Base-by-base conservation (phyloP, 2,113 vertebrate species). In the Gorilla gorilla region DNA sequence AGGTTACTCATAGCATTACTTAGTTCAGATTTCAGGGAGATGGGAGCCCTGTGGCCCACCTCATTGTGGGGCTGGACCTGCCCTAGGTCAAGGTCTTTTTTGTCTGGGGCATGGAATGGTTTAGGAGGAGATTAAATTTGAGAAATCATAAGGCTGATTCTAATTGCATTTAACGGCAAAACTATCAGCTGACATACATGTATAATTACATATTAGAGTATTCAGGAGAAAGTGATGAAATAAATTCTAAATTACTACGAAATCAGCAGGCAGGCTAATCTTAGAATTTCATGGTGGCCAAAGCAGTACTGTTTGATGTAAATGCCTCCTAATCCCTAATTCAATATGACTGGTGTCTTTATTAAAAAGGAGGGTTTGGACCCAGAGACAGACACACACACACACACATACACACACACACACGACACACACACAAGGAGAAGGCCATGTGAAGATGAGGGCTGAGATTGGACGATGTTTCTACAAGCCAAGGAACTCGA, bases 81-180 rank as follows among this genome's bases (percentile, higher is more conserved):
- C 59, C 83, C 7, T 3, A 68, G 43, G 38, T 50, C 61, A 80
- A 35, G 25, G 79, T 57, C 52, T 66, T 70, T 64, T 68, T n/a
- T 35, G 4, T 68, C 22, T n/a, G 17, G 52, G 1, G 40, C 61
- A 35, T 38, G 10, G 17, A 68, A 22, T 48, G 70, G 10, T 64
- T 91, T 89, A 80, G 72, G 73, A 89, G 25, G n/a, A 20, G 12
- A 79, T 76, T 76, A 45, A 86, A 45, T 55, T 50, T 22, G 30
- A 84, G 43, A 80, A 94, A 61, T 80, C 25, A 4, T 25, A 76
- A 91, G 32, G 35, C 84, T 82, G 20, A 25, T 89, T 91, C 85
- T 89, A 57, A 35, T 52, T 73, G 35, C 45, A 59, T 93, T 93
- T 96, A 76, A 91, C 76, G 78, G 72, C 81, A 94, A 90, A 85